Base-by-base conservation (phyloP, 2,113 vertebrate species). In the Ascaphus truei region DNA sequence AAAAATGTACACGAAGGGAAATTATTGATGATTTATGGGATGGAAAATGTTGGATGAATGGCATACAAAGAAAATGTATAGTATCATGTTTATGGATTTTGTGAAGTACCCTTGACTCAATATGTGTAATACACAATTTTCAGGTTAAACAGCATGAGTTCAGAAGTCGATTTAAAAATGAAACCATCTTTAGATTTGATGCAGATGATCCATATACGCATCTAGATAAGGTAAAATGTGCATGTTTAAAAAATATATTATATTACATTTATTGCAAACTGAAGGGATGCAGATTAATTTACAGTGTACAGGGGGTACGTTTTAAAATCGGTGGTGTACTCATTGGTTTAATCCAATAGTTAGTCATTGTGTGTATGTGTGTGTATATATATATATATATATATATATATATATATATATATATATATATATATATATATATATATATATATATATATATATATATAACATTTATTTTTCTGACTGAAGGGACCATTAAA, bases 111-210 rank as follows among this genome's bases (percentile, higher is more conserved):
- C 20, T 13, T 45, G 7, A 45, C 4, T 2, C 36, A 22, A 15
- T 27, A 9, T 18, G 3, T 5, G 3, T 25, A 8, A 12, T 36
- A 13, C 5, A 26, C 15, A 27, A 34, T 26, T 45, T 45, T 57
- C 76, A 84, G 79, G 81, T 90, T 80, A 85, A 91, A 77, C 85
- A 86, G 77, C 77, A 78, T 81, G 82, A 87, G 62, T 88, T 89
- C 81, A 80, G 83, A 89, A 92, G 90, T 80, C 87, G 82, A 79
- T 86, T 89, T 85, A 83, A 75, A 83, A 86, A 81, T 73, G 83
- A 90, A 88, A 80, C 88, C 74, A 81, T 87, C 79, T 89, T 87
- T 82, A 82, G 76, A 63, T 83, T 76, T 77, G 83, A 81, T 83
- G 81, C 77, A 82, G 73, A 83, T 83, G 81, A 86, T 87, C 82